Percentiles rank a stretch among this genome's conserved stretches.
Conservation (phyloP, 2,797 vertebrate genomes). For the Rhynchonycteris naso region DNA sequence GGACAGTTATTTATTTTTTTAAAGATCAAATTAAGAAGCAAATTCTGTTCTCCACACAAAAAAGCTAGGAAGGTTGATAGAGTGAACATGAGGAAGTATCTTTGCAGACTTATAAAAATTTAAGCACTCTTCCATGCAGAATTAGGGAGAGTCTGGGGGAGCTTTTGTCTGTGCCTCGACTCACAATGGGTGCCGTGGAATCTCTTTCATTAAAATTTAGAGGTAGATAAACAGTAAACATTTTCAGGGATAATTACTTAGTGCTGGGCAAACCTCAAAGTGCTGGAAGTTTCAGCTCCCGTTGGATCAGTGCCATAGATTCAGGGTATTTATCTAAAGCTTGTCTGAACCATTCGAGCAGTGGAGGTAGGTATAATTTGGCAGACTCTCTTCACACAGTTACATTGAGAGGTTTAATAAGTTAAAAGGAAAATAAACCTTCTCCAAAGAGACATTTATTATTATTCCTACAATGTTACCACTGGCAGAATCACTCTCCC, state of each 20-base stretch:
- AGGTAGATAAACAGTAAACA: conserved; percentile 75
- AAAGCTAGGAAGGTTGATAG: not conserved
- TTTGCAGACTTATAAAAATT: not conserved
- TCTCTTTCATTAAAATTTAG: conserved; percentile 72
- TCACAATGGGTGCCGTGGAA: conserved; percentile 26
- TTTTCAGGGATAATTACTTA: conserved; percentile 72
- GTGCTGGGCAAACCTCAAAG: conserved; percentile 42
- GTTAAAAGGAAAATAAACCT: not conserved
- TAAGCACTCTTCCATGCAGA: not conserved
- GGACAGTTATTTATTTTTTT: not conserved
- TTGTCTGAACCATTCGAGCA: conserved; percentile 43
- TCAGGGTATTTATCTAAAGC: conserved; percentile 68
- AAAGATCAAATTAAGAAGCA: not conserved
- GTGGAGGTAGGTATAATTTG: conserved; percentile 32
- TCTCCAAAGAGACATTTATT: conserved; percentile 26
- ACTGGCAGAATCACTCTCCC: not conserved
- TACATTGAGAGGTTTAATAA: conserved; percentile 63
- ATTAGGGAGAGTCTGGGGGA: not conserved
- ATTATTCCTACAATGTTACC: conserved; percentile 12
- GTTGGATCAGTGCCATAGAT: conserved; percentile 8
- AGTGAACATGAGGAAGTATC: not conserved
- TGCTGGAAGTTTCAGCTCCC: conserved; percentile 36
- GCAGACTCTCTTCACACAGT: not conserved
- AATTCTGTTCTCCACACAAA: not conserved
- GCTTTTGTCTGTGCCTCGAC: not conserved